phyloP scores from a whole-genome alignment of 2,113 vertebrate genomes.

The Trogon surrucura region DNA sequence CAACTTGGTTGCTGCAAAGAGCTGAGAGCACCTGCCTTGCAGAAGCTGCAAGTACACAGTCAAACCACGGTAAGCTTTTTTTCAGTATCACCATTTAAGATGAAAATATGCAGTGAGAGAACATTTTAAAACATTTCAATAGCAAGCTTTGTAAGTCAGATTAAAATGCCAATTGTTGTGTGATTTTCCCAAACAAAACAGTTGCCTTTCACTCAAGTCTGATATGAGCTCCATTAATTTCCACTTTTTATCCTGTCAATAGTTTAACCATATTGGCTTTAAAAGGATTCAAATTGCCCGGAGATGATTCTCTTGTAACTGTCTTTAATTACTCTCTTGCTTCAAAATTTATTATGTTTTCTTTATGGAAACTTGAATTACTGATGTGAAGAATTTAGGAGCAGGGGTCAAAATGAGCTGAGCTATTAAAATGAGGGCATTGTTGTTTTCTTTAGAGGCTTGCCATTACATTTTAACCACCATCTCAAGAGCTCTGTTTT shows the following conservation, averaged over 20 bases:
- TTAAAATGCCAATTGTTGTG: background rate
- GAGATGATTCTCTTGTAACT: background rate
- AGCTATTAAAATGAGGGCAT: background rate
- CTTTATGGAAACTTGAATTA: background rate
- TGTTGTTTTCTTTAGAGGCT: background rate
- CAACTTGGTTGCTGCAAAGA: background rate
- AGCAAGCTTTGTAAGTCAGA: background rate
- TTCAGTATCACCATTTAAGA: background rate
- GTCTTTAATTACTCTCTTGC: background rate
- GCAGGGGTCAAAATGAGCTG: background rate
- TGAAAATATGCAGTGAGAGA: background rate
- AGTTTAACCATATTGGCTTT: background rate
- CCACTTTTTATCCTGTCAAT: background rate
- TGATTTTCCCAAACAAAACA: background rate
- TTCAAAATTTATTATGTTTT: conserved; percentile 9
- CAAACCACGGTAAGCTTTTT: conserved; percentile 5
- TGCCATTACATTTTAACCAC: background rate
- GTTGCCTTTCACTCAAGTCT: background rate
- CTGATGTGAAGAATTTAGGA: background rate
- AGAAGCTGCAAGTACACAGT: background rate
- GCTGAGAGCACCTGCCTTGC: background rate
- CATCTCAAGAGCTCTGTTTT: background rate
- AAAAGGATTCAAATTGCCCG: background rate
- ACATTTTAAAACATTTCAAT: background rate
- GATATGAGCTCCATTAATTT: background rate